Conservation (phyloP, 2,888 invertebrate species). For the Sussaba pulchella region DNA sequence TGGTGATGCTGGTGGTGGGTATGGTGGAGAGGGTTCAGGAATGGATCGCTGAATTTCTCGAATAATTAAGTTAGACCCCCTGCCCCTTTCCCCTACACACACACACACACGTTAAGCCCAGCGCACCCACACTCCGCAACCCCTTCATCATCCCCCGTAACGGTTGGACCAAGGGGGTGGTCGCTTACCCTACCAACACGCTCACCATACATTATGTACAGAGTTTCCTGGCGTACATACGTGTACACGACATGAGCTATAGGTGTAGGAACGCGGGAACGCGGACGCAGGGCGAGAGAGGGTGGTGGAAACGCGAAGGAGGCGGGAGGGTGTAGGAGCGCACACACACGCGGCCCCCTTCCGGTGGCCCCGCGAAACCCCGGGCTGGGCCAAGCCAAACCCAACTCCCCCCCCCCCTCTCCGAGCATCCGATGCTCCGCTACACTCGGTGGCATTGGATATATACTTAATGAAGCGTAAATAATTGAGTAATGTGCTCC, state of each 20-base stretch:
- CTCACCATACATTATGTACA: conserved; percentile 82
- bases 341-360: conserved; percentile 56
- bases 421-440: conserved; percentile 70
- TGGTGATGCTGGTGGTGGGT: conserved; percentile 32
- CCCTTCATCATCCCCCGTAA: conserved; percentile 25
- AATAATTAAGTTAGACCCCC: conserved; percentile 84
- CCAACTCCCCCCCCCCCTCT: conserved; percentile 71
- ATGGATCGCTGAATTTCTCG: conserved; percentile 84
- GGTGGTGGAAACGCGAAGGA: conserved; percentile 65
- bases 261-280: conserved; percentile 46
- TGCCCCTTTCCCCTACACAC: conserved; percentile 58
- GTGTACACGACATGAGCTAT: conserved; percentile 60
- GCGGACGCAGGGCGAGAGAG: conserved; percentile 48
- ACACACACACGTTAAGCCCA: background rate
- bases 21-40: conserved; percentile 75
- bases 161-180: conserved; percentile 63
- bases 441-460: conserved; percentile 83
- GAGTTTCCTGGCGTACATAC: conserved; percentile 76
- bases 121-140: background rate
- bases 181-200: conserved; percentile 83
- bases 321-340: conserved; percentile 54
- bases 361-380: conserved; percentile 55
- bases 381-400: conserved; percentile 67
- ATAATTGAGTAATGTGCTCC: conserved; percentile 85
- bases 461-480: conserved; percentile 85